Evolutionary conservation across 2,113 vertebrate species (phyloP), one percentile per base, ranked within the genome.

Genomic region (Misgurnus mizolepis): DNA sequence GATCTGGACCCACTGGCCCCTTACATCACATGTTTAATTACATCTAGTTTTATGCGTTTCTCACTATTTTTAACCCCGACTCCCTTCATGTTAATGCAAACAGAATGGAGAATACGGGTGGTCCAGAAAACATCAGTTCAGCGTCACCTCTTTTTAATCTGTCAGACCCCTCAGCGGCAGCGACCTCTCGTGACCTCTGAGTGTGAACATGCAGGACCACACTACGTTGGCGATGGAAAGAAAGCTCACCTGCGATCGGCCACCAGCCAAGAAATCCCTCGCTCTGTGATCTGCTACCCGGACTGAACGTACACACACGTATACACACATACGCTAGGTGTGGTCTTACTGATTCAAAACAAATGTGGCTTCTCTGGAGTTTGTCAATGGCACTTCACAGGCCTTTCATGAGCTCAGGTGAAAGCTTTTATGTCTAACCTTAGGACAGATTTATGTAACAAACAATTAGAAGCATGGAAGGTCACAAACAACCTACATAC

Each of bases 11-110:
- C 84, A 86, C 86, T 90, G 87, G 85, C 86, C 89, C 86, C 83
- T 88, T 90, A 89, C 90, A 87, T 89, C 87, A 84, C 87, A 84
- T 17, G 86, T 87, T 88, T 14, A 85, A 92, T 92, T 93, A 90
- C 90, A 89, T 93, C 90, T 83, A 89, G 88, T 89, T 94, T 94
- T 93, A 94, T 90, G 90, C 90, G 91, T 88, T 90, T 92, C 91
- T 91, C 91, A 91, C 90, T 61, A 10, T 86, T 88, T 88, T 85
- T 88, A 90, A 88, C 91, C 91, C 90, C 89, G 91, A 90, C 87
- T 86, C 89, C 91, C 89, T 88, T 89, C 90, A 89, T 90, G 91
- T 90, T 90, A 92, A 91, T 88, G 90, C 88, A 71, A 86, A 89
- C 88, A 90, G 90, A 92, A 93, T 89, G 89, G 91, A 89, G 89